Evolutionary conservation across 2,888 invertebrate species (phyloP).

Genomic region (Stratiomys singularior): DNA sequence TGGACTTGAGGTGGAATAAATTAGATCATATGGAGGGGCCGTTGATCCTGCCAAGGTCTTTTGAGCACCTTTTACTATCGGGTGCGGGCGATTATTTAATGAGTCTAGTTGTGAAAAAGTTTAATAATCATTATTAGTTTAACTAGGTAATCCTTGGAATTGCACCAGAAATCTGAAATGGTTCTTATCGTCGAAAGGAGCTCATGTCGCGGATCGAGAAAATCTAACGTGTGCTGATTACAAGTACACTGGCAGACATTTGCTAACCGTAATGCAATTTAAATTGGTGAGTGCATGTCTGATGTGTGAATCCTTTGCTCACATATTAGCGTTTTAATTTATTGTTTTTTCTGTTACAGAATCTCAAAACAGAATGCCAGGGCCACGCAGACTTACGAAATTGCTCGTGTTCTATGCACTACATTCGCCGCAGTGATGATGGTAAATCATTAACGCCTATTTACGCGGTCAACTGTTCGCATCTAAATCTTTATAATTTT

Average conservation of each 20-base stretch:
- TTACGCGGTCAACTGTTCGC: conserved; percentile 64
- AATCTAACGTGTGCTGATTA: conserved; percentile 61
- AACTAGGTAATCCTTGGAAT: conserved; percentile 63
- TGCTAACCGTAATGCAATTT: conserved; percentile 62
- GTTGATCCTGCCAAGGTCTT: conserved; percentile 57
- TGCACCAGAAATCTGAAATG: conserved; percentile 64
- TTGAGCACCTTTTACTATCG: conserved; percentile 60
- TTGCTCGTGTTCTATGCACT: conserved; percentile 63
- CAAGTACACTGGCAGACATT: conserved; percentile 59
- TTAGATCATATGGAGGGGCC: conserved; percentile 62
- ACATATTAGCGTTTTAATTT: too few species aligned
- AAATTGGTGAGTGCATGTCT: conserved; percentile 58
- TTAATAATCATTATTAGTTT: conserved; percentile 40
- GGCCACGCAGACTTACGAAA: conserved; percentile 60
- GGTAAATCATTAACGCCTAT: conserved; percentile 61
- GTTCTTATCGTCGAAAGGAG: conserved; percentile 60
- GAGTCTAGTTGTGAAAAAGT: not conserved
- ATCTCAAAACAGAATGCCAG: conserved; percentile 59
- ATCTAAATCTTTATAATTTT: conserved; percentile 59
- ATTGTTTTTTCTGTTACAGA: conserved; percentile 47
- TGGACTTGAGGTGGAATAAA: conserved; percentile 64
- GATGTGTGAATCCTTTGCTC: too few species aligned
- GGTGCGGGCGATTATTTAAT: not conserved
- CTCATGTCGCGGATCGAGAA: conserved; percentile 60
- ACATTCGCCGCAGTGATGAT: conserved; percentile 57